Evolutionary conservation across 2,797 vertebrate genomes (phyloP).

Genomic region (Kryptopterus vitreolus): DNA sequence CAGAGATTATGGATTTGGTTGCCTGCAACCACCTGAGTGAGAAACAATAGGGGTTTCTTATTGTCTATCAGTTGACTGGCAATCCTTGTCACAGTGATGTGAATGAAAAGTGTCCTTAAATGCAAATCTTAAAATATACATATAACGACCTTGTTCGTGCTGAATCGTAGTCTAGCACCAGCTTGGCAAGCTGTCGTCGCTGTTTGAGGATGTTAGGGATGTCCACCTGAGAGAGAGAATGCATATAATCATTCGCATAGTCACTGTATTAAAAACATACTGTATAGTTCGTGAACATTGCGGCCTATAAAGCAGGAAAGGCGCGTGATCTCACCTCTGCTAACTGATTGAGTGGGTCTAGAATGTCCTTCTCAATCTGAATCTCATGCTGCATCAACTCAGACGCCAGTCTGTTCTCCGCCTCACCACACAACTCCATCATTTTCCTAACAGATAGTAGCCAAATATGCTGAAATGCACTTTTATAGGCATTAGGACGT

Average conservation of each 20-base stretch:
- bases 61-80: neutral
- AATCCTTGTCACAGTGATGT: neutral
- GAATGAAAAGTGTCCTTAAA: neutral
- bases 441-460: constrained; percentile 81
- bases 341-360: constrained; percentile 88
- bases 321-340: constrained; percentile 80
- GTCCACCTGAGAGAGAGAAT: constrained; percentile 77
- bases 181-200: constrained; percentile 91
- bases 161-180: constrained; percentile 97
- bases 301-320: neutral
- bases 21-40: constrained; percentile 90
- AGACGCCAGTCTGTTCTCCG: constrained; percentile 88
- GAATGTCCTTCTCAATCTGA: constrained; percentile 89
- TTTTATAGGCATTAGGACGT: neutral
- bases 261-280: neutral
- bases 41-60: neutral
- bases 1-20: constrained; percentile 94
- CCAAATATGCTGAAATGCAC: constrained; percentile 20
- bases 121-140: neutral
- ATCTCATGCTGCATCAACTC: constrained; percentile 92
- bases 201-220: constrained; percentile 98
- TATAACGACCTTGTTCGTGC: constrained; percentile 85
- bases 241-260: neutral
- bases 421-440: constrained; percentile 93
- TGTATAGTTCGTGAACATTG: neutral